These are phyloP conservation scores for Drosophila equinoxialis DNA, from an alignment of 1,140 invertebrate species.

Conservation along the genomic window DNA sequence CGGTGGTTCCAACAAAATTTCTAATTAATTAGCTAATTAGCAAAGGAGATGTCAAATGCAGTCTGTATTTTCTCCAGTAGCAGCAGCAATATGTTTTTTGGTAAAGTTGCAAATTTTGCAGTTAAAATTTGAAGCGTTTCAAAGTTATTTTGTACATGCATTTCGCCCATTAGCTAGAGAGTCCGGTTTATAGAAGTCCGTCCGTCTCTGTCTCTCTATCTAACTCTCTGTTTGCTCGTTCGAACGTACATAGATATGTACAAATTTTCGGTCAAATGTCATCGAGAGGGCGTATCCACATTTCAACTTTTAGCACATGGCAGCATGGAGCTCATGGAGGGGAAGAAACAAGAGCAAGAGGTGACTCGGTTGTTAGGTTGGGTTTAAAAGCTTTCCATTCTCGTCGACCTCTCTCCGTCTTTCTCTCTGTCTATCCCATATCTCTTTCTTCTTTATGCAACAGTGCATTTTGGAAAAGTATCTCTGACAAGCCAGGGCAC, in stretches of 20 bases:
- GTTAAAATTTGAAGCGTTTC: slow-evolving; percentile 9
- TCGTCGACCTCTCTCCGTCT: slow-evolving; percentile 18
- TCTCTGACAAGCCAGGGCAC: slow-evolving; percentile 43
- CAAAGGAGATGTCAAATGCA: slow-evolving; percentile 13
- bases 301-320: slow-evolving; percentile 49
- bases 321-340: slow-evolving; percentile 8
- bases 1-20: slow-evolving; percentile 1
- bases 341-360: slow-evolving; percentile 1
- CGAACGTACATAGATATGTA: neutral
- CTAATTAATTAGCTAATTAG: slow-evolving; percentile 53
- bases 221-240: slow-evolving; percentile 10
- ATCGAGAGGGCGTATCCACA: slow-evolving; percentile 37
- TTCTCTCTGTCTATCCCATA: neutral
- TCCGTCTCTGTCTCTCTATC: slow-evolving; percentile 3
- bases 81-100: neutral
- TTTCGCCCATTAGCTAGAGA: neutral
- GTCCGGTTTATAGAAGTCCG: neutral
- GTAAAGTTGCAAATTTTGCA: neutral
- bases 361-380: slow-evolving; percentile 1
- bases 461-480: slow-evolving; percentile 71
- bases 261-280: slow-evolving; percentile 54
- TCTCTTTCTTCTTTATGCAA: slow-evolving; percentile 58
- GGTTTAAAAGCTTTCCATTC: slow-evolving; percentile 61
- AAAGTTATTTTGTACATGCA: neutral
- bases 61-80: neutral